These are phyloP conservation scores for Drosophila albomicans DNA, from an alignment of 1,140 invertebrate genomes.

Conservation along the genomic window DNA sequence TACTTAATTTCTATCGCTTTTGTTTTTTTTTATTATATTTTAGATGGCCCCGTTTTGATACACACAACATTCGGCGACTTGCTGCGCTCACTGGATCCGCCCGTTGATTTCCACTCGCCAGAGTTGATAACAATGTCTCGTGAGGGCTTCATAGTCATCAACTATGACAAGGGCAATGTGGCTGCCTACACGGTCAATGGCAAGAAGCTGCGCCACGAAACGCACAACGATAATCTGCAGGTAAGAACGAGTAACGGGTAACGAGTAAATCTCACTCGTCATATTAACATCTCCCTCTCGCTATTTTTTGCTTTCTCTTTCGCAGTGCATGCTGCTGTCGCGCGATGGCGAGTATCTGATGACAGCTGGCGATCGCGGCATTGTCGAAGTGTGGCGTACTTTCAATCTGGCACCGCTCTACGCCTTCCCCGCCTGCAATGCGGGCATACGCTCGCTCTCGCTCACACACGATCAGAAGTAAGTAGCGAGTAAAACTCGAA, in stretches of 20 bases:
- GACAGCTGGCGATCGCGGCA: conserved; percentile 97
- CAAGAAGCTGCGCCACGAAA: conserved; percentile 93
- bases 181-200: conserved; percentile 97
- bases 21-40: neutral
- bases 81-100: conserved; percentile 94
- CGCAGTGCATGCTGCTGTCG: conserved; percentile 95
- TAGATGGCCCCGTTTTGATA: conserved; percentile 97
- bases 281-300: conserved; percentile 12
- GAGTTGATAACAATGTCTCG: conserved; percentile 96
- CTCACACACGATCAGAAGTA: conserved; percentile 99
- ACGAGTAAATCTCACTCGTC: neutral
- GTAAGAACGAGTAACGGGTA: conserved; percentile 85
- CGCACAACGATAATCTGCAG: conserved; percentile 97
- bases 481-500: conserved; percentile 78
- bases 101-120: conserved; percentile 92
- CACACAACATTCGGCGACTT: conserved; percentile 99
- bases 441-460: conserved; percentile 95
- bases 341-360: conserved; percentile 99
- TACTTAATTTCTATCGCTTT: neutral
- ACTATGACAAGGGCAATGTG: conserved; percentile 95
- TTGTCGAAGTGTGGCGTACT: conserved; percentile 99
- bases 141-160: conserved; percentile 98
- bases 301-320: neutral
- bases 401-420: conserved; percentile 98
- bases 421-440: conserved; percentile 98